phyloP scores from a whole-genome alignment of 2,797 vertebrate species.

The Choloepus didactylus region DNA sequence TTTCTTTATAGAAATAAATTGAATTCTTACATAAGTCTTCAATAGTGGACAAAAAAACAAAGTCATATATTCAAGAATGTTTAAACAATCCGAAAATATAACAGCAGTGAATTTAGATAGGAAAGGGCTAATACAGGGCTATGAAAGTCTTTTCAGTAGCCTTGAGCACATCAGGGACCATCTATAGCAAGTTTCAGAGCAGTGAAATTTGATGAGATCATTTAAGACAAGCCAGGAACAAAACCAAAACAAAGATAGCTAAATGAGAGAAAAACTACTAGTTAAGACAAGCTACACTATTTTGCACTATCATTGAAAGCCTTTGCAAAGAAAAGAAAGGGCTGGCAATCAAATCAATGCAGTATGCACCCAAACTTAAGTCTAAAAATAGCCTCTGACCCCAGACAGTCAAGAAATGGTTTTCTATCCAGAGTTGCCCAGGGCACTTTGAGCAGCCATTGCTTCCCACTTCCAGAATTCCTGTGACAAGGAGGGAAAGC shows the following conservation, averaged over 20 bases:
- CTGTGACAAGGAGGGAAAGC: neutral
- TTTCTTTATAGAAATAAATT: slow-evolving; percentile 18
- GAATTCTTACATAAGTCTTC: neutral
- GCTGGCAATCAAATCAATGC: neutral
- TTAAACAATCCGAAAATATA: neutral
- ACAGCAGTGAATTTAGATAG: neutral
- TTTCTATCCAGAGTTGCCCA: neutral
- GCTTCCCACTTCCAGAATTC: neutral
- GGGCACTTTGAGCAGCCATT: neutral
- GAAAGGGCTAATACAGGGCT: neutral
- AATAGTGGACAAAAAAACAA: neutral
- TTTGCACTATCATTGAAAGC: neutral
- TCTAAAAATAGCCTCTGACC: neutral
- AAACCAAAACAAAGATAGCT: slow-evolving; percentile 25
- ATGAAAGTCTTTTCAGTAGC: neutral
- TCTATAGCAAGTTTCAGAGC: neutral
- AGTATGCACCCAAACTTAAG: neutral
- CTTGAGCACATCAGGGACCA: neutral
- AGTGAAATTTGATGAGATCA: neutral
- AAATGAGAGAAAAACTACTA: neutral
- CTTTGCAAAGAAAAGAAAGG: neutral
- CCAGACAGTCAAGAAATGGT: neutral
- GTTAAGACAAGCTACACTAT: neutral
- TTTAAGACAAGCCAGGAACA: neutral
- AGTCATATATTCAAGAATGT: neutral